phyloP scores from a whole-genome alignment of 2,113 vertebrate species.

The Gasterosteus nipponicus region DNA sequence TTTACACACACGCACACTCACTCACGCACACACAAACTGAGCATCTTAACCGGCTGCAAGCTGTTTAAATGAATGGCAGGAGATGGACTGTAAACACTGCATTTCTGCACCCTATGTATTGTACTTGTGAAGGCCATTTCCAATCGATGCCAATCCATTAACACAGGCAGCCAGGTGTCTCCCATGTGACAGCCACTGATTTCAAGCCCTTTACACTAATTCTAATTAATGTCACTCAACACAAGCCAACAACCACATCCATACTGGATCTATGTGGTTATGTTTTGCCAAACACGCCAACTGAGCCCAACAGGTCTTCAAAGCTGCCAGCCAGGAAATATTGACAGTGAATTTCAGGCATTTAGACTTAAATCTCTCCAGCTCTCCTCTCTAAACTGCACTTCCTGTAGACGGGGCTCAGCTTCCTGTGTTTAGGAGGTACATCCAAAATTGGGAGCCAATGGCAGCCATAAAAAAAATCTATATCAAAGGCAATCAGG shows the following conservation, averaged over 20 bases:
- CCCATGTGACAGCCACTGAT: conserved; percentile 60
- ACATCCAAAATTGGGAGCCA: conserved; percentile 44
- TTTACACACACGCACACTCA: not conserved
- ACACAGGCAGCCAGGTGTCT: conserved; percentile 66
- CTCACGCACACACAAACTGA: conserved; percentile 46
- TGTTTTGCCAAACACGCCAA: conserved; percentile 57
- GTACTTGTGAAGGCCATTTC: conserved; percentile 59
- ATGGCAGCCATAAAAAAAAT: conserved; percentile 54
- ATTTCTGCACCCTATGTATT: conserved; percentile 53
- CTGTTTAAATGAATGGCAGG: conserved; percentile 58
- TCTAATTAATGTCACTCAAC: conserved; percentile 64
- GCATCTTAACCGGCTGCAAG: conserved; percentile 40
- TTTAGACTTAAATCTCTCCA: conserved; percentile 34
- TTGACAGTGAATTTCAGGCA: conserved; percentile 33
- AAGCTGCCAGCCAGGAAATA: conserved; percentile 13
- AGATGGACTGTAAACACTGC: conserved; percentile 51
- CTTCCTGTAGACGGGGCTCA: conserved; percentile 32
- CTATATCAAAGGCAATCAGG: conserved; percentile 63
- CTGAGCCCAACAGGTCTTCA: conserved; percentile 23
- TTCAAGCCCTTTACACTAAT: conserved; percentile 59
- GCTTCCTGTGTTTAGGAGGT: conserved; percentile 32
- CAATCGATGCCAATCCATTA: conserved; percentile 72
- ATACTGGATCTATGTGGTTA: conserved; percentile 59
- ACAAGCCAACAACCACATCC: conserved; percentile 51
- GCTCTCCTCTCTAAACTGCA: conserved; percentile 37